phyloP scores from a whole-genome alignment of 2,113 vertebrate genomes.

The Protomyctophum bolini region DNA sequence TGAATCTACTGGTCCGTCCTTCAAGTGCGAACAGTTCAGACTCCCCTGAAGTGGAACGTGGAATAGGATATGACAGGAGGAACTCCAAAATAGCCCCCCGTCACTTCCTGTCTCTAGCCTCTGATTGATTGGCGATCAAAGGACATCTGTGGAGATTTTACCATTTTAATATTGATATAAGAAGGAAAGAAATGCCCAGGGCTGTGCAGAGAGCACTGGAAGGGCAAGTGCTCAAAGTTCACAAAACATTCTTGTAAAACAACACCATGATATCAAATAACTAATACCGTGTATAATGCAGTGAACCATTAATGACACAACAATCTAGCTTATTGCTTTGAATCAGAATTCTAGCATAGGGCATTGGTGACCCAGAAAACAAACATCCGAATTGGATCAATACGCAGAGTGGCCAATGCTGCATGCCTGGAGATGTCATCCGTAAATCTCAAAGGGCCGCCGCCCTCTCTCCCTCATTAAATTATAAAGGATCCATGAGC shows the following conservation, averaged over 20 bases:
- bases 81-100: conserved; percentile 22
- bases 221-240: too few species aligned
- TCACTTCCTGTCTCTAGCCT: conserved; percentile 14
- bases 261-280: too few species aligned
- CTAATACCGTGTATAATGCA: too few species aligned
- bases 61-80: conserved; percentile 40
- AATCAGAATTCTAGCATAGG: conserved; percentile 9
- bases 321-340: too few species aligned
- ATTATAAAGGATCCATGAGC: conserved; percentile 78
- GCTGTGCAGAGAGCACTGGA: too few species aligned
- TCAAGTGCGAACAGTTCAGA: conserved; percentile 37
- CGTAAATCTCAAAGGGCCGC: conserved; percentile 71
- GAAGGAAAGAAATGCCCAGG: neutral
- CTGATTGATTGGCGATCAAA: neutral
- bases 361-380: conserved; percentile 75
- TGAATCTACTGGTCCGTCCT: conserved; percentile 58
- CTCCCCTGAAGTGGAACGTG: conserved; percentile 25
- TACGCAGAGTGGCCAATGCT: conserved; percentile 61
- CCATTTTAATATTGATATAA: neutral
- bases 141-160: neutral
- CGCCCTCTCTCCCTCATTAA: conserved; percentile 74
- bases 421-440: conserved; percentile 50
- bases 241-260: too few species aligned
- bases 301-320: too few species aligned
- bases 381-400: conserved; percentile 76